Evolutionary conservation across 2,797 vertebrate genomes (phyloP).

Genomic region (Coracias cyanogaster): DNA sequence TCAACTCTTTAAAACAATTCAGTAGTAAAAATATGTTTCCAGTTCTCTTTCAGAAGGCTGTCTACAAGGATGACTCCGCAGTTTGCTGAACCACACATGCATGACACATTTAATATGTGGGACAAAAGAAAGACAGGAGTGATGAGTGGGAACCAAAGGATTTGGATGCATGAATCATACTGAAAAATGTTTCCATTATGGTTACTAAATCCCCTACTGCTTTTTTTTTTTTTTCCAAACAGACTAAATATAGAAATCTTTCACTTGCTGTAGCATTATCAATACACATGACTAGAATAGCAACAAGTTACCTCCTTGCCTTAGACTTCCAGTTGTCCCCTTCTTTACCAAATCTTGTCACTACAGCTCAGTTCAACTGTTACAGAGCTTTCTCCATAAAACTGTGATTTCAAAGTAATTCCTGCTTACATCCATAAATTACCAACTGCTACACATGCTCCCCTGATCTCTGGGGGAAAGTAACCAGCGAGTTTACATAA

Average conservation of each 20-base stretch:
- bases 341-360: constrained; percentile 17
- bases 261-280: background rate
- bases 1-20: background rate
- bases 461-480: background rate
- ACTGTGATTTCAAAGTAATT: constrained; percentile 5
- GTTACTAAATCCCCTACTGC: background rate
- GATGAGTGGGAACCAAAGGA: constrained; percentile 8
- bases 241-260: background rate
- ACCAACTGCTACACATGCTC: background rate
- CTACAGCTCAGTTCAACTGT: background rate
- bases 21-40: background rate
- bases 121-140: background rate
- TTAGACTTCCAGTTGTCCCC: background rate
- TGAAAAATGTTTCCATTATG: background rate
- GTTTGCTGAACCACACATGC: background rate
- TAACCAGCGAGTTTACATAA: background rate
- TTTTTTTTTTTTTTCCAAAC: background rate
- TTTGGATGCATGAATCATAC: background rate
- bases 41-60: background rate
- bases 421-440: constrained; percentile 26
- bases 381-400: background rate
- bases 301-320: background rate
- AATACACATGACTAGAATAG: background rate
- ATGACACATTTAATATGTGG: background rate
- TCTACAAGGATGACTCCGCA: background rate